Conservation (phyloP, 2,113 vertebrate species). For the Thunnus maccoyii region DNA sequence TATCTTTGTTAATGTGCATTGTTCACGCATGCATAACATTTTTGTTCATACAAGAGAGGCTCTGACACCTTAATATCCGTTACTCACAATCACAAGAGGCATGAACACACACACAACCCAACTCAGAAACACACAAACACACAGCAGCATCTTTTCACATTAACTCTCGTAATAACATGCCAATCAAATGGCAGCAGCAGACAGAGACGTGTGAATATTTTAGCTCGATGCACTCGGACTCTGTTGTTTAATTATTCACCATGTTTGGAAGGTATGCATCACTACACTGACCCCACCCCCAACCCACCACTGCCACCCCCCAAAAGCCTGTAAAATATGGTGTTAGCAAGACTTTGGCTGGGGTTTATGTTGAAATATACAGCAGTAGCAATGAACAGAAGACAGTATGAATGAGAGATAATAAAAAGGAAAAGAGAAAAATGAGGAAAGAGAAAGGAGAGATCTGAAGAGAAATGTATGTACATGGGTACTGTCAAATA, state of each 20-base stretch:
- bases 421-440: neutral
- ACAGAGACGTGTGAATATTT: slow-evolving; percentile 59
- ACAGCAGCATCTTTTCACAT: slow-evolving; percentile 21
- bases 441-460: neutral
- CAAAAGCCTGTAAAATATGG: slow-evolving; percentile 9
- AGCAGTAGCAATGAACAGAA: neutral
- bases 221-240: slow-evolving; percentile 24
- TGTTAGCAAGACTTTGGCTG: slow-evolving; percentile 6
- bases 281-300: neutral
- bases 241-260: slow-evolving; percentile 56
- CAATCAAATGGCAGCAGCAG: slow-evolving; percentile 52
- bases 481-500: neutral
- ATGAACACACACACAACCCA: neutral
- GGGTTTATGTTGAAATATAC: neutral
- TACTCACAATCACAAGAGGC: neutral
- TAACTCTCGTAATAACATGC: slow-evolving; percentile 54
- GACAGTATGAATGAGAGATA: neutral
- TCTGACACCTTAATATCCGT: slow-evolving; percentile 25
- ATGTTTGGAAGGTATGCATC: slow-evolving; percentile 30
- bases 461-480: neutral
- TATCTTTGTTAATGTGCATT: slow-evolving; percentile 1
- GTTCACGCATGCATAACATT: neutral
- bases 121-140: slow-evolving; percentile 7
- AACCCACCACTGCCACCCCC: neutral
- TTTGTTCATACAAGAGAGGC: slow-evolving; percentile 6